Percentiles rank a stretch among this genome's conserved stretches.
Conservation (phyloP, 2,888 invertebrate genomes). For the Marronus borbonicus region DNA sequence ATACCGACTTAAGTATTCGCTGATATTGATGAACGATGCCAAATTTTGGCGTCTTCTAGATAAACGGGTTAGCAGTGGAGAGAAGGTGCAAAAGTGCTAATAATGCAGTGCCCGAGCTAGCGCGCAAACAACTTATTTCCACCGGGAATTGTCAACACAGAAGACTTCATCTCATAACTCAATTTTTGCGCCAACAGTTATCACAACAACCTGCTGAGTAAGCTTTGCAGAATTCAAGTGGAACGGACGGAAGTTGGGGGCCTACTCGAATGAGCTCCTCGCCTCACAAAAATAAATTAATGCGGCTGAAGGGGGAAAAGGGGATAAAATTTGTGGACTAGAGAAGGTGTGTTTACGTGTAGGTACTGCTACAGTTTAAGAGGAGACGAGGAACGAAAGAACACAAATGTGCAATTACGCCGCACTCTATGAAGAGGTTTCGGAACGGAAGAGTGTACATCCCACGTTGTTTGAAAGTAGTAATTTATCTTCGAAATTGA, state of each 20-base stretch:
- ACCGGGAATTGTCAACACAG: conserved; percentile 70
- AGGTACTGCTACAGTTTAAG: neutral
- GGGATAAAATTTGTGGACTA: conserved; percentile 23
- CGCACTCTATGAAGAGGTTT: conserved; percentile 29
- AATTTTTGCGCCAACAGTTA: conserved; percentile 65
- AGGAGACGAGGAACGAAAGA: neutral
- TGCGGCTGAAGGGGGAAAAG: conserved; percentile 1
- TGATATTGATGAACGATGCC: conserved; percentile 48
- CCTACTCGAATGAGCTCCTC: conserved; percentile 36
- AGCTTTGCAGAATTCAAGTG: conserved; percentile 31
- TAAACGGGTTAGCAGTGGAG: conserved; percentile 5
- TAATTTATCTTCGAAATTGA: no score
- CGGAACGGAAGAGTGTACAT: neutral
- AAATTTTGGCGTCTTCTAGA: conserved; percentile 20
- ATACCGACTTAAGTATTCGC: conserved; percentile 23
- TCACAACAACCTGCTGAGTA: conserved; percentile 61
- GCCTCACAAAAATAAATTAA: conserved; percentile 48
- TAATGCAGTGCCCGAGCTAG: conserved; percentile 58
- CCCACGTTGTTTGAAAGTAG: neutral
- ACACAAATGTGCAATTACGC: conserved; percentile 45
- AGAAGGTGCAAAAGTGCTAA: conserved; percentile 24
- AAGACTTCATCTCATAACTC: conserved; percentile 70
- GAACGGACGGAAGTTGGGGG: conserved; percentile 32
- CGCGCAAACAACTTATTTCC: conserved; percentile 70
- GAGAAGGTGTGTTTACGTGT: conserved; percentile 9